These are phyloP conservation scores for Aquatica leii DNA, from an alignment of 2,888 invertebrate genomes.

Conservation along the genomic window DNA sequence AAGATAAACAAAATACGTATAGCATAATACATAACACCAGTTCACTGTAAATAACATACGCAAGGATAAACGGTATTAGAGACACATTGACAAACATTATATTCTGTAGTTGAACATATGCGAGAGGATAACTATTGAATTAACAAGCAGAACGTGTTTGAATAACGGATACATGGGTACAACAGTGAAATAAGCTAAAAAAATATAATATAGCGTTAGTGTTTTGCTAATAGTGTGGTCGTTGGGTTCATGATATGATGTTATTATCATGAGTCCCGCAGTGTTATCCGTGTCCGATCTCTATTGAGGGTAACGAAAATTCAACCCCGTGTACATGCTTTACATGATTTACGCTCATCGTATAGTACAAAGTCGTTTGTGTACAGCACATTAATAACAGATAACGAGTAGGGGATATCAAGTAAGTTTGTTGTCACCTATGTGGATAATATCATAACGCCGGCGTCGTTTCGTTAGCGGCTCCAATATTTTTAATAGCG, in stretches of 20 bases:
- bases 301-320: constrained; percentile 42
- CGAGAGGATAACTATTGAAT: constrained; percentile 8
- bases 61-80: too few relatives aligned
- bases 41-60: too few relatives aligned
- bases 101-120: background rate
- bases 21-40: too few relatives aligned
- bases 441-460: constrained; percentile 18
- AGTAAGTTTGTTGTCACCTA: constrained; percentile 24
- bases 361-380: constrained; percentile 39
- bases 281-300: constrained; percentile 41
- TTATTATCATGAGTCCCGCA: constrained; percentile 42
- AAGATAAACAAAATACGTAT: too few relatives aligned
- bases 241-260: constrained; percentile 37
- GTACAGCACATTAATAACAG: constrained; percentile 39
- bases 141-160: constrained; percentile 1
- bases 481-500: constrained; percentile 26
- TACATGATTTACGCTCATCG: constrained; percentile 41
- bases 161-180: constrained; percentile 14
- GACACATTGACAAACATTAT: background rate
- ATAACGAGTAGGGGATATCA: constrained; percentile 22
- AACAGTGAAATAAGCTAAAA: constrained; percentile 29
- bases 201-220: constrained; percentile 32
- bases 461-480: too few relatives aligned
- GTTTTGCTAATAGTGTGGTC: constrained; percentile 32
- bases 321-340: constrained; percentile 35